A percentile compares a stretch with the other conserved stretches of the same genome.
phyloP scores from a whole-genome alignment of 1,140 invertebrate genomes.

The Drosophila ironensis region DNA sequence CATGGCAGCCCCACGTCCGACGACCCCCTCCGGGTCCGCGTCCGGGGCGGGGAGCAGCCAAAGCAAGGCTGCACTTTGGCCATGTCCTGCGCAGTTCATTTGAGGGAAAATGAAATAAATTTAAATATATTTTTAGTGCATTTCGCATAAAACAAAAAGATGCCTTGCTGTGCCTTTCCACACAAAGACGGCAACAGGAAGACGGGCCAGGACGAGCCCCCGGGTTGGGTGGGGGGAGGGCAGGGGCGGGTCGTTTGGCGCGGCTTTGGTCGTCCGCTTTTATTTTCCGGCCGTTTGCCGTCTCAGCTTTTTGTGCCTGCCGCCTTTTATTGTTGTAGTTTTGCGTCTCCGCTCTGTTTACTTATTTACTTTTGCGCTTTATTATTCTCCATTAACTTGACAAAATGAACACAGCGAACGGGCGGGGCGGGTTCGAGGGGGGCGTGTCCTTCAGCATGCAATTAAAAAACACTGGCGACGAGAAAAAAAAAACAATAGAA shows the following conservation, averaged over 20 bases:
- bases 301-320: constrained; percentile 66
- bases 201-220: not conserved
- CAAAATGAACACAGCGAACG: constrained; percentile 59
- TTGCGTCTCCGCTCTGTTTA: constrained; percentile 62
- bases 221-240: not conserved
- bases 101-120: constrained; percentile 77
- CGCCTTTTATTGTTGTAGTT: constrained; percentile 77
- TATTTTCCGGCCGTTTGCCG: constrained; percentile 77
- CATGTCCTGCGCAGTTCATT: constrained; percentile 67
- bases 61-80: constrained; percentile 34
- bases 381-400: constrained; percentile 80
- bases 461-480: constrained; percentile 39
- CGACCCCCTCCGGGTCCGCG: constrained; percentile 7
- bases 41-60: not conserved
- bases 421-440: constrained; percentile 6
- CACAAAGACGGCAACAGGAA: not conserved
- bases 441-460: constrained; percentile 42
- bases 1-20: constrained; percentile 37
- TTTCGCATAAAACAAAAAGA: constrained; percentile 79
- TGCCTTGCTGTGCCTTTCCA: constrained; percentile 57
- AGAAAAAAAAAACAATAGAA: not conserved
- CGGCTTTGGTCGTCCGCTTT: constrained; percentile 55
- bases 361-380: constrained; percentile 79
- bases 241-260: constrained; percentile 32
- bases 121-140: constrained; percentile 81